Conservation (phyloP, 2,797 vertebrate genomes). For the Gambelia wislizenii region DNA sequence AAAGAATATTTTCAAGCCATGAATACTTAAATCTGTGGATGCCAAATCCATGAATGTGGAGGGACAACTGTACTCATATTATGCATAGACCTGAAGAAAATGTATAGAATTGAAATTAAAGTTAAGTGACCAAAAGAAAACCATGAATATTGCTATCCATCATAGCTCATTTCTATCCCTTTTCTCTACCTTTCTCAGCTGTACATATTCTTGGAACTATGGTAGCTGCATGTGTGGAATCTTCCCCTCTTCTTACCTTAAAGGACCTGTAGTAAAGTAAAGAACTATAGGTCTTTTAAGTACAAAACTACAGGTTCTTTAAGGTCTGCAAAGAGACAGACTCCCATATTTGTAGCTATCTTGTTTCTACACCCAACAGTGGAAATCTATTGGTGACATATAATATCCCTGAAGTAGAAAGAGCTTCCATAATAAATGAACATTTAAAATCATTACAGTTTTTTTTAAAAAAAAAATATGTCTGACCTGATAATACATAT, state of each 20-base stretch:
- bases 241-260: not conserved
- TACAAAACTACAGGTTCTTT: not conserved
- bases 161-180: not conserved
- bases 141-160: not conserved
- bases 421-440: not conserved
- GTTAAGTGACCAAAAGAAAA: not conserved
- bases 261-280: not conserved
- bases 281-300: not conserved
- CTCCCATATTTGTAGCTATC: not conserved
- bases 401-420: not conserved
- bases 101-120: not conserved
- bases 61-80: no score
- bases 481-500: not conserved
- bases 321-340: not conserved
- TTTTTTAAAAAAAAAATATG: slow-evolving; percentile 33
- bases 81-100: not conserved
- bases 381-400: not conserved
- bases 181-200: not conserved
- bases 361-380: not conserved
- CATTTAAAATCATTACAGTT: not conserved
- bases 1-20: no score
- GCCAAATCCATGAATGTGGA: no score
- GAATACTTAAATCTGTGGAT: no score
- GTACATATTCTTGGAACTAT: not conserved
- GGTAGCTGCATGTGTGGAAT: not conserved